phyloP scores from a whole-genome alignment of 2,797 vertebrate genomes.

The Hybognathus amarus region DNA sequence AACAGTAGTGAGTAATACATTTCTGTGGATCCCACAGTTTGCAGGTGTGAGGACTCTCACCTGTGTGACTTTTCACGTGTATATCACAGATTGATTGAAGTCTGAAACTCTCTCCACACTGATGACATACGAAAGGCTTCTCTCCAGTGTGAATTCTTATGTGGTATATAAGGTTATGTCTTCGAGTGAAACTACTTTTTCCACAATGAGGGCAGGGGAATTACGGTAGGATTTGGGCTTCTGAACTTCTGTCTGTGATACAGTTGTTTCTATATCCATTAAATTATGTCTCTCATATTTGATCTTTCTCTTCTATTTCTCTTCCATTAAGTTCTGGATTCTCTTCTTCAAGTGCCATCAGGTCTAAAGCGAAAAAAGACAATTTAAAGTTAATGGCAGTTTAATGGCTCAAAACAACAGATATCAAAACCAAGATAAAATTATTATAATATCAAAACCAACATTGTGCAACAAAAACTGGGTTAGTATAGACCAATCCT shows the following conservation, averaged over 20 bases:
- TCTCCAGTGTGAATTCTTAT: not conserved
- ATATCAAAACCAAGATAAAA: too few species aligned
- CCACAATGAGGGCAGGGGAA: not conserved
- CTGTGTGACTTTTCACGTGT: not conserved
- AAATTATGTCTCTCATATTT: too few species aligned
- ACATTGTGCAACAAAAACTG: too few species aligned
- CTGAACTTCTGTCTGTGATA: too few species aligned
- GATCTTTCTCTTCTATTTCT: not conserved
- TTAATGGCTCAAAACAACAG: not conserved
- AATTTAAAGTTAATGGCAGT: not conserved
- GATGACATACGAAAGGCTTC: not conserved
- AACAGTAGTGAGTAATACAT: too few species aligned
- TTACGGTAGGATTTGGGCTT: too few species aligned
- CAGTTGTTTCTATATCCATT: too few species aligned
- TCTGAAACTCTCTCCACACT: not conserved
- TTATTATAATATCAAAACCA: too few species aligned
- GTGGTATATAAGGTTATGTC: not conserved
- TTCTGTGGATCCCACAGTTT: not conserved
- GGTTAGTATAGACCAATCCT: too few species aligned
- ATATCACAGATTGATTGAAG: not conserved
- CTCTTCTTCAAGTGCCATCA: not conserved
- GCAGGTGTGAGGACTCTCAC: not conserved
- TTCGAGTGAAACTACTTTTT: not conserved
- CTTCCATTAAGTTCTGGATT: not conserved
- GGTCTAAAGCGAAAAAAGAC: not conserved